Conservation (phyloP, 2,113 vertebrate species). For the Paralichthys olivaceus region DNA sequence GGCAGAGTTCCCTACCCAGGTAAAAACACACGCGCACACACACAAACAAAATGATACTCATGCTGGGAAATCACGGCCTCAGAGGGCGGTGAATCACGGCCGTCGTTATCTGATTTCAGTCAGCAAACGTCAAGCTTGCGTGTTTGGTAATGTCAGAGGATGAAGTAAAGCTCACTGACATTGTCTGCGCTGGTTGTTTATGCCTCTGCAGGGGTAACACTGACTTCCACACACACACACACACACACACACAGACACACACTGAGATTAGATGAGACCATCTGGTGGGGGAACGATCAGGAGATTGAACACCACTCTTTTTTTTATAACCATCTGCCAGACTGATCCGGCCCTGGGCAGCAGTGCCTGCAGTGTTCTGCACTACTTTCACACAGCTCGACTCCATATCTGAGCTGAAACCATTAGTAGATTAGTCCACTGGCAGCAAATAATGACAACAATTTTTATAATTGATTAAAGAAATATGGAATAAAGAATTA, state of each 20-base stretch:
- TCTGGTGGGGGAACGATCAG: slow-evolving; percentile 69
- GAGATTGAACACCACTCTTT: slow-evolving; percentile 76
- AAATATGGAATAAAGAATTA: background rate
- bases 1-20: slow-evolving; percentile 97
- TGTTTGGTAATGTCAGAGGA: slow-evolving; percentile 58
- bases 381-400: slow-evolving; percentile 35
- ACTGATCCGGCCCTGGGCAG: slow-evolving; percentile 56
- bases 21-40: slow-evolving; percentile 61
- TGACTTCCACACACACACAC: slow-evolving; percentile 39
- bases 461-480: background rate
- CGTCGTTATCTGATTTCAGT: slow-evolving; percentile 41
- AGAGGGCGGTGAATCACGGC: slow-evolving; percentile 31
- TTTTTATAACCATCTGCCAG: slow-evolving; percentile 78
- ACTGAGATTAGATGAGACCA: slow-evolving; percentile 75
- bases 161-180: slow-evolving; percentile 65
- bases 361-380: slow-evolving; percentile 27
- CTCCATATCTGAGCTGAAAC: background rate
- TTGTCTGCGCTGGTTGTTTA: slow-evolving; percentile 63
- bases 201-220: slow-evolving; percentile 54
- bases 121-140: slow-evolving; percentile 40
- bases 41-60: slow-evolving; percentile 4
- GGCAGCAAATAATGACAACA: background rate
- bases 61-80: background rate
- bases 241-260: slow-evolving; percentile 43
- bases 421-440: background rate